Percentiles rank a stretch among this genome's conserved stretches.
Conservation (phyloP, 1,140 invertebrate genomes). For the Oreohelix idahoensis region DNA sequence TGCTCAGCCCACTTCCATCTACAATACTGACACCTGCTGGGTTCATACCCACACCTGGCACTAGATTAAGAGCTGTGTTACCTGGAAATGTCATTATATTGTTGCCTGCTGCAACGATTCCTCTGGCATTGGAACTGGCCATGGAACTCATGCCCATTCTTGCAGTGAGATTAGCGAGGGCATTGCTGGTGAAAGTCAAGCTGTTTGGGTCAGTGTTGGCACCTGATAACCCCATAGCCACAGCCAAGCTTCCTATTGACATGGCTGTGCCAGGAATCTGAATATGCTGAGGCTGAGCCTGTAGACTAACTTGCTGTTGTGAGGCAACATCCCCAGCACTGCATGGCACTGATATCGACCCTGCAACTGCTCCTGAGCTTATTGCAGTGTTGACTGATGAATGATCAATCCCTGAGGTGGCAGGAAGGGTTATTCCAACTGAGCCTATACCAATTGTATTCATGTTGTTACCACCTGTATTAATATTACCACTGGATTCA, state of each 20-base stretch:
- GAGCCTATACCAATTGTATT: slow-evolving; percentile 26
- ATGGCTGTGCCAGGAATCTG: slow-evolving; percentile 36
- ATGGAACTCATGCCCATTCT: slow-evolving; percentile 40
- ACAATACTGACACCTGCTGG: slow-evolving; percentile 27
- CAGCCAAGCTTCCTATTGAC: slow-evolving; percentile 37
- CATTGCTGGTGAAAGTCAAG: slow-evolving; percentile 38
- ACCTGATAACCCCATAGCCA: slow-evolving; percentile 40
- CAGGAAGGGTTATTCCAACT: slow-evolving; percentile 29
- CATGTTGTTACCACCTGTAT: slow-evolving; percentile 3
- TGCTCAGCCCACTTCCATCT: slow-evolving; percentile 28
- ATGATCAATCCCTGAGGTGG: slow-evolving; percentile 28
- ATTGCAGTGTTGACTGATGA: slow-evolving; percentile 13
- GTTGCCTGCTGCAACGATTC: slow-evolving; percentile 31
- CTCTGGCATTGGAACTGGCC: slow-evolving; percentile 13
- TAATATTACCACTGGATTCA: background rate
- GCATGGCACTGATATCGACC: slow-evolving; percentile 21
- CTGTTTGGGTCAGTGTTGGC: slow-evolving; percentile 34
- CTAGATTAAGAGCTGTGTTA: slow-evolving; percentile 19
- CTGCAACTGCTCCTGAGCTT: slow-evolving; percentile 21
- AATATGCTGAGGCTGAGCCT: slow-evolving; percentile 31
- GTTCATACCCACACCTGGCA: slow-evolving; percentile 32
- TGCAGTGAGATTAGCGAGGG: slow-evolving; percentile 29
- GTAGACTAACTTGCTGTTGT: slow-evolving; percentile 18
- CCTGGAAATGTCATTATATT: slow-evolving; percentile 33
- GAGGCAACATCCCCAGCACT: slow-evolving; percentile 11